Percentiles rank a stretch among this genome's conserved stretches.
phyloP scores from a whole-genome alignment of 1,140 invertebrate species.

The Macrocentrus cingulum region DNA sequence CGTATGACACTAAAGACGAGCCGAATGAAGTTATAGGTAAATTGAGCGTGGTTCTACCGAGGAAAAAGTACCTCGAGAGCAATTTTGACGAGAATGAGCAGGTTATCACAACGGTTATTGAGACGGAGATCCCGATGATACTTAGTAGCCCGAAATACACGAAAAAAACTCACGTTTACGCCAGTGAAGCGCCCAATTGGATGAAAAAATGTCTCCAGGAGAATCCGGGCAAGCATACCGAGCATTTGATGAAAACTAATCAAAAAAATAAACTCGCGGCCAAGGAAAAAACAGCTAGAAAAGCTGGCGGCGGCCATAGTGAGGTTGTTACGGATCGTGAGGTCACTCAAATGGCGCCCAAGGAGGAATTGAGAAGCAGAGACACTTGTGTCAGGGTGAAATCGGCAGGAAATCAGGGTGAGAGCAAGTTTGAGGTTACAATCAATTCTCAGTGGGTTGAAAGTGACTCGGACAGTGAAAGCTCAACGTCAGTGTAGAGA shows the following conservation, averaged over 20 bases:
- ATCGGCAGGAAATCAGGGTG: constrained; percentile 33
- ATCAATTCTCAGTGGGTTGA: constrained; percentile 42
- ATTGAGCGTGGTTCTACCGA: constrained; percentile 39
- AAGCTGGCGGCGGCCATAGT: constrained; percentile 28
- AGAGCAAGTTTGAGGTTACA: constrained; percentile 39
- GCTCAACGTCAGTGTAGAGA: constrained; percentile 52
- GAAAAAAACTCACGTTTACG: constrained; percentile 45
- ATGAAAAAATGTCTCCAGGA: constrained; percentile 49
- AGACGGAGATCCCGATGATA: constrained; percentile 48
- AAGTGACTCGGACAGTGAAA: constrained; percentile 43
- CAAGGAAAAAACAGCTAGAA: constrained; percentile 29
- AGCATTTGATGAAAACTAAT: constrained; percentile 22
- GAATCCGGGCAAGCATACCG: constrained; percentile 18
- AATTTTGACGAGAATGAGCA: constrained; percentile 54
- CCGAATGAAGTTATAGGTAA: constrained; percentile 31
- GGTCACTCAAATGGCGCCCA: too few species aligned
- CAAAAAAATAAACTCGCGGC: constrained; percentile 32
- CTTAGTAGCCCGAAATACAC: constrained; percentile 45
- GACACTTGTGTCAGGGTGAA: constrained; percentile 46
- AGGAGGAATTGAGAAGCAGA: constrained; percentile 22
- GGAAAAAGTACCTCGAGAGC: constrained; percentile 51
- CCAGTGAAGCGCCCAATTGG: constrained; percentile 50
- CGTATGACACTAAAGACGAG: constrained; percentile 46
- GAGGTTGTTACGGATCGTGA: constrained; percentile 18
- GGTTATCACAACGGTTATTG: constrained; percentile 54